These are phyloP conservation scores for Cyclophora punctaria DNA, from an alignment of 2,888 invertebrate species.

Conservation along the genomic window DNA sequence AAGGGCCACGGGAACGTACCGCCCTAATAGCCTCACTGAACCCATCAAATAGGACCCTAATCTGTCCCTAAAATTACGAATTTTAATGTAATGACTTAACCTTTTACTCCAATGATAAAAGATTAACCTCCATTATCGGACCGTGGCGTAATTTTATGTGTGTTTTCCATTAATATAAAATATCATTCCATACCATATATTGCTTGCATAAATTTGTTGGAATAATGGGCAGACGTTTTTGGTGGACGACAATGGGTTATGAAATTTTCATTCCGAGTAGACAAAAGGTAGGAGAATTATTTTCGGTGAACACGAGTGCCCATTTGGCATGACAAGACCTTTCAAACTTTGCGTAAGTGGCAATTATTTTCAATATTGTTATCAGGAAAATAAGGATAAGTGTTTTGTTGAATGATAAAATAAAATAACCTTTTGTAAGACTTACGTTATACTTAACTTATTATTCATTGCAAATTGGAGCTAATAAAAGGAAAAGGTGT, in stretches of 20 bases:
- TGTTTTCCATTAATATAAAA: not conserved
- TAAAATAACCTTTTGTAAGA: too few relatives aligned
- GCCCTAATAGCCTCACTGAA: constrained; percentile 26
- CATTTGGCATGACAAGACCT: too few relatives aligned
- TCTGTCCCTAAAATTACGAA: constrained; percentile 20
- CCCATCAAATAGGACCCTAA: constrained; percentile 23
- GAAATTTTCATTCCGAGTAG: not conserved
- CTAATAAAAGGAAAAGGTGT: too few relatives aligned
- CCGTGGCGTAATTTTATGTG: constrained; percentile 5
- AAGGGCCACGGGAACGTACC: constrained; percentile 24
- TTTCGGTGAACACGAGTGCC: not conserved
- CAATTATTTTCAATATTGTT: not conserved
- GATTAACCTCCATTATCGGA: constrained; percentile 9
- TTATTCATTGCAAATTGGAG: too few relatives aligned
- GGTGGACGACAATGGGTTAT: not conserved
- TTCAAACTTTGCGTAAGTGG: not conserved
- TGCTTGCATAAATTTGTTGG: not conserved
- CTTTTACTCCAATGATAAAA: constrained; percentile 17
- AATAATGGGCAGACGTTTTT: not conserved
- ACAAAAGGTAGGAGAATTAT: not conserved
- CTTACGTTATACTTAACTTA: too few relatives aligned
- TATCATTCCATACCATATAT: not conserved
- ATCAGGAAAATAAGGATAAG: too few relatives aligned
- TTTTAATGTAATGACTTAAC: constrained; percentile 19
- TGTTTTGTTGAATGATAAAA: too few relatives aligned